Evolutionary conservation across 2,888 invertebrate species (phyloP).

Genomic region (Rotaria sp.): DNA sequence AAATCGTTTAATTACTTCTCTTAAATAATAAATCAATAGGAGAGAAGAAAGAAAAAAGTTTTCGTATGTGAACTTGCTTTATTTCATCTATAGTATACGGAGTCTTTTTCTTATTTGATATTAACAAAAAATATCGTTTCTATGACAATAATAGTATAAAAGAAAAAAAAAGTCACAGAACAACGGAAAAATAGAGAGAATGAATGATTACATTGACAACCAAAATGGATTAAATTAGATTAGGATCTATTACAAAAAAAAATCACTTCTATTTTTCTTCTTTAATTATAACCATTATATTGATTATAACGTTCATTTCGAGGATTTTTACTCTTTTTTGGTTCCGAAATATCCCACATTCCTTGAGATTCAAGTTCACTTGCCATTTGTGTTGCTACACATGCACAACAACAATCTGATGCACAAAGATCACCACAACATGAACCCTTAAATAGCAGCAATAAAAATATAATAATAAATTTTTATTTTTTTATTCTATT

Average conservation of each 20-base stretch:
- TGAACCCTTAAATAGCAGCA: background rate
- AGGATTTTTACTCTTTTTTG: background rate
- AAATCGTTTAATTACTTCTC: slow-evolving; percentile 1
- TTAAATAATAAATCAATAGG: background rate
- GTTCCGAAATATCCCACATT: background rate
- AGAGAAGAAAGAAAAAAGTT: background rate
- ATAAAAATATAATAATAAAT: background rate
- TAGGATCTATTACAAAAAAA: background rate
- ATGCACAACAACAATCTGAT: background rate
- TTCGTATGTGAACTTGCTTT: background rate
- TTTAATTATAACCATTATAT: background rate
- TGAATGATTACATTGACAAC: background rate
- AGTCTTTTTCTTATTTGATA: background rate
- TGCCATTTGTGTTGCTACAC: background rate
- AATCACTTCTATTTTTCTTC: background rate
- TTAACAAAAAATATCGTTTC: background rate
- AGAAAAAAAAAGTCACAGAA: background rate
- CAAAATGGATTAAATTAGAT: background rate
- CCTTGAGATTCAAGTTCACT: background rate
- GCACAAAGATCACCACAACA: background rate
- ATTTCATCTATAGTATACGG: background rate
- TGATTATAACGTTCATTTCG: background rate
- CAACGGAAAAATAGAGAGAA: background rate
- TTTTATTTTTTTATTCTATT: background rate
- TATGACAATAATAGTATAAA: background rate